Base-by-base conservation (phyloP, 2,113 vertebrate species). In the Xiphophorus hellerii region DNA sequence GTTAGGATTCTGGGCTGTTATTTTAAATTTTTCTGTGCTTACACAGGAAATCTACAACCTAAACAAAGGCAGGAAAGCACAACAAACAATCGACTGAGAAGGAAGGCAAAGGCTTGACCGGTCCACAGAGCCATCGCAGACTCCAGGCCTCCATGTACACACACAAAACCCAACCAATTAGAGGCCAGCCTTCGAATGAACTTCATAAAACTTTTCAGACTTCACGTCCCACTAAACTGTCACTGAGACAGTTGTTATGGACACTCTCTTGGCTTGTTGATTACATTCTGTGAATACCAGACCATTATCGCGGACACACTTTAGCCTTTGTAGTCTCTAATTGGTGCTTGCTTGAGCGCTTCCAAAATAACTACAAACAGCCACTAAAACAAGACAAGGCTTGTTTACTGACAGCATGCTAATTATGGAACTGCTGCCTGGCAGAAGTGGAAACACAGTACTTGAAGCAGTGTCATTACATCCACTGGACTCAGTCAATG, bases 31-130 rank as follows among this genome's bases (percentile, higher is more conserved):
- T 64, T 69, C 12, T 39, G 73, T 63, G 87, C 90, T 94, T 87
- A 86, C 90, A 81, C 70, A 92, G 88, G 89, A 91, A 93, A 88
- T 86, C 87, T 87, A 61, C 3, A 77, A 80, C 83, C 80, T 79
- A 93, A 93, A 94, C 89, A 93, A 90, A 89, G 84, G 77, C 87
- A 85, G 87, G 77, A 89, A 87, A 87, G 91, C 91, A 93, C 66
- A 94, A 92, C 89, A 92, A 93, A 93, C 82, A 90, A 83, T 69
- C 68, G 78, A 76, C 75, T 58, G 25, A 73, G 81, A 67, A 69
- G 42, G 71, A 72, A 82, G 73, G 73, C 33, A 69, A 71, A 87
- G 78, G 73, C 48, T 29, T 73, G 66, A 58, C 62, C 60, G 17
- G 60, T 69, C 30, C 51, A 27, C 42, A 68, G 69, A 84, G 77